Percentiles rank a stretch among this genome's conserved stretches.
These are phyloP conservation scores for Actenoides lindsayi DNA, from an alignment of 2,113 vertebrate species.

Conservation along the genomic window DNA sequence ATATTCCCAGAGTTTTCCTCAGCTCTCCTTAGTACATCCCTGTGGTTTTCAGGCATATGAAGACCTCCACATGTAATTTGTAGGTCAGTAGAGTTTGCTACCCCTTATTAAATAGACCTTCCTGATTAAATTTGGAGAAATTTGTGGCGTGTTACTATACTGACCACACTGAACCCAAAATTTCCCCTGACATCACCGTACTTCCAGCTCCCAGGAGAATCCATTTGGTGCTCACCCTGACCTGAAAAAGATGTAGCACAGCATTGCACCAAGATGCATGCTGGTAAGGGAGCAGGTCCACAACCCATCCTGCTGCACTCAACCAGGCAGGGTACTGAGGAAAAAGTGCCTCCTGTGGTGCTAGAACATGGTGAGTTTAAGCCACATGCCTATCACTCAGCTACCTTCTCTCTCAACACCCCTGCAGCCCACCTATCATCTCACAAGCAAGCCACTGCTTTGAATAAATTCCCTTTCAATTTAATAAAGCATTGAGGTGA, in stretches of 20 bases:
- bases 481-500: background rate
- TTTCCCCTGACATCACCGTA: background rate
- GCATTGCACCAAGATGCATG: background rate
- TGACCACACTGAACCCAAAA: background rate
- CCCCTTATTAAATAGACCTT: background rate
- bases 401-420: background rate
- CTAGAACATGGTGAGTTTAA: rapidly evolving
- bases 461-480: background rate
- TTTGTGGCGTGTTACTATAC: background rate
- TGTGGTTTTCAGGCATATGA: background rate
- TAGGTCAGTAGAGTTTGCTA: background rate
- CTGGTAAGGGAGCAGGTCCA: background rate
- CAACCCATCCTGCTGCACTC: background rate
- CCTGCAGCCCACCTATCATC: background rate
- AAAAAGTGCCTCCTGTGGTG: background rate
- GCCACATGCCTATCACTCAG: background rate
- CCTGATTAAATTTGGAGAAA: background rate
- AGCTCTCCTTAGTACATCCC: background rate
- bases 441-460: background rate
- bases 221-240: background rate
- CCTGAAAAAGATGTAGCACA: background rate
- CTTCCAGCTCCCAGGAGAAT: background rate
- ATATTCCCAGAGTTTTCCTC: background rate
- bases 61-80: background rate
- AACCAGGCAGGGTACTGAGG: background rate